Conservation (phyloP, 1,140 invertebrate species). For the Ctenoplectra terminalis region DNA sequence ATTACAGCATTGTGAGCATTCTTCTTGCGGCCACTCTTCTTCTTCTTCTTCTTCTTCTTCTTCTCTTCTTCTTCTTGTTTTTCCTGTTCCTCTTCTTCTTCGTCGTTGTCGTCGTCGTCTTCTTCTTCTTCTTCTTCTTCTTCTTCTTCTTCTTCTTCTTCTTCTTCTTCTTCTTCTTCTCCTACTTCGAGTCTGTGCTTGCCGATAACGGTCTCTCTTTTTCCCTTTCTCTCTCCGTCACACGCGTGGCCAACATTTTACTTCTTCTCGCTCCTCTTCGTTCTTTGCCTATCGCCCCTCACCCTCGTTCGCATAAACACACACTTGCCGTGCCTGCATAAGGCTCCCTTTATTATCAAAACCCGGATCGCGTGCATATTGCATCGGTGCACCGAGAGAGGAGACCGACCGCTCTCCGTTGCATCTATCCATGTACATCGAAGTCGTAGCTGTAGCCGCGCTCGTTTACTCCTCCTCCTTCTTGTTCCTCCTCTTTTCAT, state of each 20-base stretch:
- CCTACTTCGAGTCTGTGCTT: conserved; percentile 57
- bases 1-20: conserved; percentile 81
- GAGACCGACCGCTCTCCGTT: background rate
- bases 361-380: conserved; percentile 78
- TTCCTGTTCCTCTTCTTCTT: too few species aligned
- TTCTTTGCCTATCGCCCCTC: conserved; percentile 59
- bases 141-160: conserved; percentile 71
- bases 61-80: conserved; percentile 51
- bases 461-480: conserved; percentile 44
- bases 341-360: conserved; percentile 78
- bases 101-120: too few species aligned
- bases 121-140: conserved; percentile 45
- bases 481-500: conserved; percentile 20
- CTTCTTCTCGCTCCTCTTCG: conserved; percentile 37
- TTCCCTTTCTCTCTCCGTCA: conserved; percentile 36
- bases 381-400: conserved; percentile 70
- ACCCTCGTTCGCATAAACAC: conserved; percentile 75
- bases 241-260: conserved; percentile 45
- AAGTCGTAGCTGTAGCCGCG: conserved; percentile 40
- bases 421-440: conserved; percentile 48
- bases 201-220: conserved; percentile 70
- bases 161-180: conserved; percentile 43
- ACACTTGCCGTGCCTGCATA: conserved; percentile 77
- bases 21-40: conserved; percentile 73
- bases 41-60: conserved; percentile 51